phyloP scores from a whole-genome alignment of 2,113 vertebrate species.

The Spilogale gracilis region DNA sequence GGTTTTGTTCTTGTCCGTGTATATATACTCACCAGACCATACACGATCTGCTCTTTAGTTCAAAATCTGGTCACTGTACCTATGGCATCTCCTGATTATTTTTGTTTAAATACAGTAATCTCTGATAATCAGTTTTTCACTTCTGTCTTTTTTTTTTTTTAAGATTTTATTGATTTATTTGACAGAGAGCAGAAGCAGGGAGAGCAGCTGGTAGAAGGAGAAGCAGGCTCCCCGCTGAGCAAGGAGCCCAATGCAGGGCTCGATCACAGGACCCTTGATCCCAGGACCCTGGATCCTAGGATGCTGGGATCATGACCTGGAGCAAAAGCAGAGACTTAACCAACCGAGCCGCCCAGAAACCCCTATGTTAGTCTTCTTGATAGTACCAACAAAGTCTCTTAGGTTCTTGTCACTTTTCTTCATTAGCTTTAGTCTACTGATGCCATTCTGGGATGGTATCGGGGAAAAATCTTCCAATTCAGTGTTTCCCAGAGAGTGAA shows the following conservation, averaged over 20 bases:
- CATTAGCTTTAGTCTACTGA: background rate
- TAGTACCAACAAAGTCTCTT: background rate
- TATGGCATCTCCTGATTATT: background rate
- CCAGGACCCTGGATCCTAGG: too few relatives aligned
- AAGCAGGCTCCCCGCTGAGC: too few relatives aligned
- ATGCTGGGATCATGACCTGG: too few relatives aligned
- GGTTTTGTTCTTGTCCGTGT: background rate
- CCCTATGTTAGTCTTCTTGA: background rate
- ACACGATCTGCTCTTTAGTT: background rate
- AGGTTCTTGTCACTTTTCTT: background rate
- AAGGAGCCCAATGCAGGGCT: too few relatives aligned
- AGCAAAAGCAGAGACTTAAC: too few relatives aligned
- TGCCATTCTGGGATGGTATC: background rate
- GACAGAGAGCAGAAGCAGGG: too few relatives aligned
- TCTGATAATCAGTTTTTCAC: background rate
- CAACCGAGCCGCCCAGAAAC: too few relatives aligned
- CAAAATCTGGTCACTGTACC: background rate
- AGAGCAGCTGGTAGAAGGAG: too few relatives aligned
- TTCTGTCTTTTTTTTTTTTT: background rate
- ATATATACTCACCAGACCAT: background rate
- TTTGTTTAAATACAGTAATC: background rate
- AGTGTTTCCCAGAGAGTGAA: background rate
- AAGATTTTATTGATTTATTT: too few relatives aligned
- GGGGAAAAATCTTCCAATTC: background rate
- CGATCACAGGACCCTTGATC: too few relatives aligned